Base-by-base conservation (phyloP, 1,140 invertebrate species). In the Ditylenchus dipsaci region DNA sequence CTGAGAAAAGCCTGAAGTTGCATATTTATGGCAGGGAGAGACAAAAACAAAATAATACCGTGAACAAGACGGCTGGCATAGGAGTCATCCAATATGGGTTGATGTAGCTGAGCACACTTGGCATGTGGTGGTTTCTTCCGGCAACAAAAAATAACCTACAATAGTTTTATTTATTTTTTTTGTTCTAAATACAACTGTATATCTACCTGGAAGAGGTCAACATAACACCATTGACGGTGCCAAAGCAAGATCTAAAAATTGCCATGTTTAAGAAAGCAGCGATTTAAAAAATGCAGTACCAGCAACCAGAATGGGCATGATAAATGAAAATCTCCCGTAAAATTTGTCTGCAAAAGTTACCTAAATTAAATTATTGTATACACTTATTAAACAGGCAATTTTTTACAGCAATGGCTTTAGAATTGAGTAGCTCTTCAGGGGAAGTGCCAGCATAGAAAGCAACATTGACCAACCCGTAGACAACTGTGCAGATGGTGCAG, bases 181-280 rank as follows among this genome's bases (percentile, higher is more conserved):
- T n/a, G n/a, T n/a, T n/a, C n/a, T n/a, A n/a, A 38, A 56, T 56
- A 29, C 21, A 56, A 13, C 21, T 5, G 29, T 23, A 29, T 9
- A 29, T 63, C 9, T 38, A 70, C 68, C 68, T 87, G 3, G 95
- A 97, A 15, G 94, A 95, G 23, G 96, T 98, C 45, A 99, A 88
- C 19, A 99, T 86, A 74, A 97, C 94, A 72, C 96, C 95, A 84
- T 99, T 99, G 9, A 97, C 94, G 67, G 93, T 95, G 30, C 95
- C 96, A 84, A 98, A 97, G 0, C 94, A 97, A 0, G 94, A 97
- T 65, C 33, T 38, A 11, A 38, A 38, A 38, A 38, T 38, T n/a
- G n/a, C n/a, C n/a, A n/a, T n/a, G n/a, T n/a, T n/a, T n/a, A n/a
- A n/a, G n/a, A n/a, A n/a, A 38, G 33, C 3, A 11, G 3, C 33